Base-by-base conservation (phyloP, 2,888 invertebrate species). In the Stenichneumon culpator region DNA sequence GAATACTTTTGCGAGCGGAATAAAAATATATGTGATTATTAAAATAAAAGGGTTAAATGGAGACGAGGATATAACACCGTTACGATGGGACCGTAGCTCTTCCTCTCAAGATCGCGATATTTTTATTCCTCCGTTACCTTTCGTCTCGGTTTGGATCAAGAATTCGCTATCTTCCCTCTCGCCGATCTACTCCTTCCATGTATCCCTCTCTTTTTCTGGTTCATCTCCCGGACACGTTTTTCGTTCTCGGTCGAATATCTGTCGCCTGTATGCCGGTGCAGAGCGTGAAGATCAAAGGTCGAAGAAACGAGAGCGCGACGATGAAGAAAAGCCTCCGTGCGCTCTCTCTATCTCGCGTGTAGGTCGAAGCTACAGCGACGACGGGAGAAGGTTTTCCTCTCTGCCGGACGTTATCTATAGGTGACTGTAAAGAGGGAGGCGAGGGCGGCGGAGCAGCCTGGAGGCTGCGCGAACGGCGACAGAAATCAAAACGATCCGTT, bases 271-370 rank as follows among this genome's bases (percentile, higher is more conserved):
- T 47, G 70, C 54, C 74, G 77, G 82, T 68, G 78, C 28, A 74
- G 77, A 80, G 47, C 78, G 79, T 79, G 82, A 86, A 88, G 87
- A 87, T 87, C 87, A 87, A 88, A 88, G 88, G 87, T 88, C 86
- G 84, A 72, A 83, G 75, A 32, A 65, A 80, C 73, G 80, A 70
- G 80, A 75, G 63, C 39, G 63, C 19, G 65, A 54, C 65, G 16
- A 79, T 63, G 70, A 65, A 32, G 63, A 63, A 70, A 54, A 78
- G 63, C n/a, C 67, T 54, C 54, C 25, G 28, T 19, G 39, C 0
- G 19, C 67, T 39, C 19, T 39, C 19, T 54, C 54, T 7, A 16
- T 54, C 28, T 47, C 14, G 11, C 47, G 32, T 73, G 39, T 73
- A 52, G 82, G 68, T 78, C 72, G 73, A 57, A 73, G 79, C 36